phyloP scores from a whole-genome alignment of 2,797 vertebrate species.

The Caiman crocodilus region DNA sequence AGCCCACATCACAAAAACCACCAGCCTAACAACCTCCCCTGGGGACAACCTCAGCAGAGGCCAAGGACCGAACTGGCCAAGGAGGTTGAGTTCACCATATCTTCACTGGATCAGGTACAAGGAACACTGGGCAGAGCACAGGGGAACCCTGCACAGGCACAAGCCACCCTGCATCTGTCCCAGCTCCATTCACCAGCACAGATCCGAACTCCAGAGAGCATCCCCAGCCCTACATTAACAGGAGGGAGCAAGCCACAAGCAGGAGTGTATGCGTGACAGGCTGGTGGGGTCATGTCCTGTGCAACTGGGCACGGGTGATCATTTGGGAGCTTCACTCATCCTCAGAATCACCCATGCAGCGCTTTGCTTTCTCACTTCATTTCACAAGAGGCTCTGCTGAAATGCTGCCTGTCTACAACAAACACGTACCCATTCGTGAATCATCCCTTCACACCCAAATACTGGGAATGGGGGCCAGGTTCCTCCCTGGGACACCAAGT shows the following conservation, averaged over 20 bases:
- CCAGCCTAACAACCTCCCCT: not conserved
- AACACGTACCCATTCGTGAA: slow-evolving; percentile 25
- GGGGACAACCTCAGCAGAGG: not conserved
- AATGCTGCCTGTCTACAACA: slow-evolving; percentile 53
- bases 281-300: not conserved
- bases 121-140: not conserved
- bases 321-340: not conserved
- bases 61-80: rapidly evolving
- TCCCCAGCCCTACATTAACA: rapidly evolving
- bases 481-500: slow-evolving; percentile 51
- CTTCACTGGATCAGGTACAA: rapidly evolving
- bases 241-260: slow-evolving; percentile 11
- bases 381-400: slow-evolving; percentile 61
- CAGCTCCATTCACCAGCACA: rapidly evolving
- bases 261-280: slow-evolving; percentile 4
- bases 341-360: not conserved
- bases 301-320: slow-evolving; percentile 42
- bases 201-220: rapidly evolving
- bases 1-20: not conserved
- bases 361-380: not conserved
- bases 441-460: slow-evolving; percentile 67
- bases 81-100: rapidly evolving
- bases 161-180: rapidly evolving
- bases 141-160: not conserved
- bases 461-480: slow-evolving; percentile 45